These are phyloP conservation scores for Malurus leucopterus DNA, from an alignment of 2,797 vertebrate genomes.

Conservation along the genomic window DNA sequence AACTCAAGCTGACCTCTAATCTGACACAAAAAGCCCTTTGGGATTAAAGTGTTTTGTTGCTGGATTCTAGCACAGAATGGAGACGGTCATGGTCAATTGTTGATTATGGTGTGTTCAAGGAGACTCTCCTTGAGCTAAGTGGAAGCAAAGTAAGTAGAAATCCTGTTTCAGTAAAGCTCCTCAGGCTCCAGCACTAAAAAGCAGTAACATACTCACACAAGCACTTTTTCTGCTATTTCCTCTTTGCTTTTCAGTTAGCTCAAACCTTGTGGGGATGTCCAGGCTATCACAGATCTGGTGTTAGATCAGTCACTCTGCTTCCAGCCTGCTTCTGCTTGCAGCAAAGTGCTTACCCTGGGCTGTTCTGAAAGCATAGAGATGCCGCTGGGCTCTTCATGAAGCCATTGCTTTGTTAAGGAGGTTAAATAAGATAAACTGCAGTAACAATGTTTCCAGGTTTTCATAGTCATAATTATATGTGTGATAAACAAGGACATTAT, in stretches of 20 bases:
- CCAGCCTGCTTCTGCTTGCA: neutral
- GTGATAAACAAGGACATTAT: neutral
- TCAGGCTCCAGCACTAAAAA: neutral
- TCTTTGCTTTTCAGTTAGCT: neutral
- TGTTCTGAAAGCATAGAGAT: neutral
- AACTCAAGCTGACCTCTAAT: neutral
- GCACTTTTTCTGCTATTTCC: neutral
- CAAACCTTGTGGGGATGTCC: neutral
- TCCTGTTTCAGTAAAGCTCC: neutral
- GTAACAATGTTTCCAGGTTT: neutral
- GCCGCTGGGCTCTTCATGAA: neutral
- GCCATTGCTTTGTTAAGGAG: neutral
- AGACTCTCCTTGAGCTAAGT: neutral
- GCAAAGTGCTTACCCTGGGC: neutral
- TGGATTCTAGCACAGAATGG: neutral
- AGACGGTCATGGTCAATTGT: neutral
- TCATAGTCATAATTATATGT: neutral
- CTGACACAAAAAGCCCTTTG: neutral
- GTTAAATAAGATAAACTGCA: neutral
- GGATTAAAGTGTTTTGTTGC: neutral
- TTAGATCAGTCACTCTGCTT: neutral
- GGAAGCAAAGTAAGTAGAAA: neutral
- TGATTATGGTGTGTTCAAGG: neutral
- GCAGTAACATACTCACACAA: neutral
- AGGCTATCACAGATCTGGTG: neutral